Evolutionary conservation across 2,888 invertebrate species (phyloP), one percentile per base, ranked within the genome.

Genomic region (Dendrolimus pini): DNA sequence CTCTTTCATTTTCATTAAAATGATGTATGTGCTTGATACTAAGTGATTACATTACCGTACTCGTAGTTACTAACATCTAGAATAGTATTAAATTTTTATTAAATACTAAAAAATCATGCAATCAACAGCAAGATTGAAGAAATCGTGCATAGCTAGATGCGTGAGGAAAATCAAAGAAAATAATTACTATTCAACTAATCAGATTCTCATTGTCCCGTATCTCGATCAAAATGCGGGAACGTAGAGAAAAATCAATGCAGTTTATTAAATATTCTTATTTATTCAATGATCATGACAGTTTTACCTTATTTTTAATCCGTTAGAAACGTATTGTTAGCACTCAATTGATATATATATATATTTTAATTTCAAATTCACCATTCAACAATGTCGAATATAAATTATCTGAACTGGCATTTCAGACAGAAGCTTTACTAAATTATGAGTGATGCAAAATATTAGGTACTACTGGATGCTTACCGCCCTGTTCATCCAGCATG

Each of bases 401-500:
- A 79, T 79, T 81, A 82, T 85, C 80, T 80, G 84, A 85, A 85
- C 74, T 85, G 86, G 86, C 87, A 85, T 85, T 79, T 87, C 84
- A 82, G 82, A 88, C 82, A 82, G 77, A 89, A 89, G 89, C 89
- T 86, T 79, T 82, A 82, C 88, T 89, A 89, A 82, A 78, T 81
- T 83, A 83, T 85, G 87, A 81, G 82, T 88, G 87, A 88, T 88
- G 85, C 88, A 87, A 80, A 83, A 79, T 83, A 88, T 77, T 79
- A 79, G 79, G 79, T 85, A 82, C 89, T 90, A 89, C 88, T 91
- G 91, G 92, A 94, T 94, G 94, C 97, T 97, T 97, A 98, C 98
- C 98, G 96, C 98, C 99, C 96, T 99, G 99, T 94, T 99, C 98
- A 95, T 99, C 99, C 95, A 99, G 95, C 96, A 98, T 98, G 93